Base-by-base conservation (phyloP, 2,797 vertebrate genomes). In the Chelidonichthys spinosus region DNA sequence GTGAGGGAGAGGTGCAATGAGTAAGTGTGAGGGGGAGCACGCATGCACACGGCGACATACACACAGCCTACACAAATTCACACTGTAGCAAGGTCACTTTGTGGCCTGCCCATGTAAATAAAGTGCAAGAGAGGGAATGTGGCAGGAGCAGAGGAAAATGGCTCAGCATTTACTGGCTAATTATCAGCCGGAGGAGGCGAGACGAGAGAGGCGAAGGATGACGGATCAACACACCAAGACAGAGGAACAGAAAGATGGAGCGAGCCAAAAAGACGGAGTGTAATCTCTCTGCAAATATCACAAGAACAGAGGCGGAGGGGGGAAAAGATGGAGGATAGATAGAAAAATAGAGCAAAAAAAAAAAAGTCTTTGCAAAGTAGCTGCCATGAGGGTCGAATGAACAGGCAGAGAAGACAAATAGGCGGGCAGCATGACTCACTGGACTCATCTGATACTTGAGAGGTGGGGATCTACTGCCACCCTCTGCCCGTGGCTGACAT, bases 401-500 rank as follows among this genome's bases (percentile, higher is more conserved):
- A 80, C 79, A 58, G 78, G 69, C 69, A 77, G 72, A 50, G 72
- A 60, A 86, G 86, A 90, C 83, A 88, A 75, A 87, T 58, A 82
- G 81, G 76, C 72, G 37, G 74, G 75, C 87, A 68, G 83, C 79
- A 64, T 91, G 90, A 91, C 81, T 92, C 92, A 89, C 79, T 84
- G 67, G 78, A 69, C 80, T 76, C 17, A 81, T 83, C 74, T 43
- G 55, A 69, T 7, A 36, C 54, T 11, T 25, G 0, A 74, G 83
- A 79, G 76, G 82, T 87, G 83, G 87, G 84, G 78, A 87, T 89
- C 86, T 91, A 87, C 92, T 93, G 92, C 92, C 92, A 88, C 90
- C 92, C 68, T 82, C 90, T 90, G 92, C 46, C 67, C 17, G 1
- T 0, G 25, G 65, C 60, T 0, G 39, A 70, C 76, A 91, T 66